Evolutionary conservation across 2,113 vertebrate genomes (phyloP).

Genomic region (Antigone vipio): DNA sequence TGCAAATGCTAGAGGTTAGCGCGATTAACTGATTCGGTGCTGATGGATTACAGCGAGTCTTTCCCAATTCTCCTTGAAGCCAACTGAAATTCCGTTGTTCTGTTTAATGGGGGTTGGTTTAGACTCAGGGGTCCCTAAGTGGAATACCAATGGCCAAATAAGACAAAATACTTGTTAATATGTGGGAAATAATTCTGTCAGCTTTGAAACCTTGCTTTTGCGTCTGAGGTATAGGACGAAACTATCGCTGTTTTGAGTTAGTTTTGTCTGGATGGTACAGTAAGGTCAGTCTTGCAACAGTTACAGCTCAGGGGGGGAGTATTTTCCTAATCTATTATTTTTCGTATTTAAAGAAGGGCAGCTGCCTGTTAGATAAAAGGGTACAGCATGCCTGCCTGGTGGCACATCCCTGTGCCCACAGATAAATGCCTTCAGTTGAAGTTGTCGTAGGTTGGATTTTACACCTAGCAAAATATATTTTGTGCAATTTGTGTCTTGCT

Average conservation of each 20-base stretch:
- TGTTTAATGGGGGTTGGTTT: neutral
- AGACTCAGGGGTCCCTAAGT: accelerated
- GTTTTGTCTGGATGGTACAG: neutral
- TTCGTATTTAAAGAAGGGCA: neutral
- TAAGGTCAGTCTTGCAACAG: neutral
- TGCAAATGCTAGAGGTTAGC: neutral
- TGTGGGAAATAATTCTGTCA: neutral
- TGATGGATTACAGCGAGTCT: neutral
- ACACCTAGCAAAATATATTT: neutral
- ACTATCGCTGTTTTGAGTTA: neutral
- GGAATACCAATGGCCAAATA: neutral
- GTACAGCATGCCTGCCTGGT: neutral
- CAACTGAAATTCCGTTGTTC: neutral
- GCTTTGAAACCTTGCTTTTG: neutral
- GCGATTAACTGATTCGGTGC: neutral
- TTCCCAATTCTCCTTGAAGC: neutral
- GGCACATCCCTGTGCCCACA: neutral
- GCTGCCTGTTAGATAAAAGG: neutral
- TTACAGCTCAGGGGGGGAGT: neutral
- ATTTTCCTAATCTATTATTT: neutral
- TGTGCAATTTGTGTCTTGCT: neutral
- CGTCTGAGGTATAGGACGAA: accelerated
- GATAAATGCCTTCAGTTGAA: neutral
- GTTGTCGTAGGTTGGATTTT: neutral
- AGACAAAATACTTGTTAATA: neutral